Evolutionary conservation across 2,113 vertebrate species (phyloP), one percentile per base, ranked within the genome.

Genomic region (Scartelaos histophorus): DNA sequence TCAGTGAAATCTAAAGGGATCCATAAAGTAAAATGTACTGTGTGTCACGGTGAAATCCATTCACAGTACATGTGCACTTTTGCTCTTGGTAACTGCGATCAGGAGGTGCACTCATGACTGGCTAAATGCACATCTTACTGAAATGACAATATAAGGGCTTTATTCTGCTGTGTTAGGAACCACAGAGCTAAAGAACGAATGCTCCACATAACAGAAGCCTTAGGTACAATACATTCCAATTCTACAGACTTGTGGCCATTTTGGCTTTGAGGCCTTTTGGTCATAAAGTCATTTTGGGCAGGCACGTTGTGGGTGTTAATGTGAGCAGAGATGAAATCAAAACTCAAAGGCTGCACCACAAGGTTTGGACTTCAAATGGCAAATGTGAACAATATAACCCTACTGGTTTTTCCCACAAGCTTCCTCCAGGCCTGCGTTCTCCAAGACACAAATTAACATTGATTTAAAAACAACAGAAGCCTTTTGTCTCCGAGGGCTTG

Each of bases 401-500:
- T 60, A 70, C 75, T 85, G 58, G 29, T 85, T 83, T 82, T 70
- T 64, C 90, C 91, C 87, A n/a, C 84, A 85, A 76, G 75, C 78
- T 80, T 88, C 77, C 82, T 84, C 51, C 56, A 72, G 66, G 17
- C 71, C 13, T 72, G 82, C 35, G 66, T 80, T 69, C 70, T 85
- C 91, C 90, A 90, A 90, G 83, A 88, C 74, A 53, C 87, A 89
- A 91, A 89, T 89, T 54, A 90, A 89, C 82, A 46, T 84, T 82
- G 80, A 87, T 87, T 90, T 81, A 83, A 76, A 67, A 87, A 91
- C 89, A 91, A 92, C 90, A 91, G 88, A 90, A 87, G 88, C 86
- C 90, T 89, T 92, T 91, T 91, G 91, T 92, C 82, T 92, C 68
- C 12, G 54, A 75, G 51, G 60, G 61, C 74, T 77, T 3, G 0